Base-by-base conservation (phyloP, 2,113 vertebrate genomes). In the Melanerpes formicivorus region DNA sequence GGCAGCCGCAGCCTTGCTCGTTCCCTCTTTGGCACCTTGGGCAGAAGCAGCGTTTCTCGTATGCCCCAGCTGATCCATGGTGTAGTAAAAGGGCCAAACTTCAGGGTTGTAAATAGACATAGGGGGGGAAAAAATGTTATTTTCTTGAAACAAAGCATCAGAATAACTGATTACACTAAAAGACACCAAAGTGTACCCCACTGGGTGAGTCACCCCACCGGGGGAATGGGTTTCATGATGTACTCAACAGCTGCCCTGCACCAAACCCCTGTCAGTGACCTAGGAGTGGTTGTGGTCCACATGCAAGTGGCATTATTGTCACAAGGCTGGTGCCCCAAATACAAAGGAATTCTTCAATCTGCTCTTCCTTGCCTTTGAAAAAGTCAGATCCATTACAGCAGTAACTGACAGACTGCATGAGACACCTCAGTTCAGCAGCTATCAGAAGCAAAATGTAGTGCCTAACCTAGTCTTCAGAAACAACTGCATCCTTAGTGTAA, bases 1-100 rank as follows among this genome's bases (percentile, higher is more conserved):
- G 13, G 97, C 97, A n/a, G 87, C 18, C 21, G 58, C 17, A 0
- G 92, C 78, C 76, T 92, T 98, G 87, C 91, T 96, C 29, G 80
- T 56, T 9, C 87, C 94, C 64, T 96, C 97, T 84, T 90, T 98
- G 23, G 86, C n/a, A 70, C 97, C 96, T 18, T 96, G 96, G 55
- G 62, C 16, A 84, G 93, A 87, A 42, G 85, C 7, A 54, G 90
- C 8, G 62, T 86, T 96, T 86, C 97, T 98, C 34, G 32, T 55
- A 12, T 87, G 54, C 26, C 94, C 95, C 63, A 54, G 46, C 13
- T 95, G 91, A 79, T 97, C 96, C 95, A 98, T 97, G 81, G 55
- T 3, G 60, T 70, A 78, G 79, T 29, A 54, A 80, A 66, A 91
- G 58, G 59, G 64, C 54, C 78, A 84, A 40, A 93, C 87, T 95